phyloP scores from a whole-genome alignment of 2,888 invertebrate genomes.

The Anoncus sp. region DNA sequence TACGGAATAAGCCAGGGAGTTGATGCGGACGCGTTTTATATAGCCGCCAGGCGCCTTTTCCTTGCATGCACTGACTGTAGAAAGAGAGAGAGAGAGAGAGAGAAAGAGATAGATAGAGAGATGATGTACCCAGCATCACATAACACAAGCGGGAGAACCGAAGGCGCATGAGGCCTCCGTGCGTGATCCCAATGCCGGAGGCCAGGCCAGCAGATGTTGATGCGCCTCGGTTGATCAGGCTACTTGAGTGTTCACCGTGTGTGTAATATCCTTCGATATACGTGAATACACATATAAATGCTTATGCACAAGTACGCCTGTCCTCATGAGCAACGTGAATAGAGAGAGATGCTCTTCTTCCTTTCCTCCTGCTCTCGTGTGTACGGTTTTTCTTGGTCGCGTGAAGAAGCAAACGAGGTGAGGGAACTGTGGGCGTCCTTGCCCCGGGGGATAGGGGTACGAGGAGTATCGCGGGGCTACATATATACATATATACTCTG shows the following conservation, averaged over 20 bases:
- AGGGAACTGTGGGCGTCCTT: conserved; percentile 78
- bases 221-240: conserved; percentile 57
- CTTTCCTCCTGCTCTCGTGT: background rate
- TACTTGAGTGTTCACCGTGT: conserved; percentile 13
- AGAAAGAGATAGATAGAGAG: conserved; percentile 13
- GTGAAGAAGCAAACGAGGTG: conserved; percentile 66
- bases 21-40: conserved; percentile 55
- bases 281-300: background rate
- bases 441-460: conserved; percentile 76
- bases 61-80: conserved; percentile 34
- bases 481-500: conserved; percentile 12
- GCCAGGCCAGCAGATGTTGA: conserved; percentile 70
- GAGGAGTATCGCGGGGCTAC: conserved; percentile 65
- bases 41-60: conserved; percentile 44
- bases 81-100: conserved; percentile 9
- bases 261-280: conserved; percentile 21
- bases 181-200: conserved; percentile 57
- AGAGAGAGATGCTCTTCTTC: conserved; percentile 12
- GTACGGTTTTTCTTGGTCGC: conserved; percentile 39
- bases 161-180: conserved; percentile 29
- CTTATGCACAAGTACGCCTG: conserved; percentile 2
- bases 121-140: conserved; percentile 48
- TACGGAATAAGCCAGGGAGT: conserved; percentile 47
- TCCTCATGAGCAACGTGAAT: conserved; percentile 1
- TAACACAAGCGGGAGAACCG: conserved; percentile 25